A percentile compares a stretch with the other conserved stretches of the same genome.
phyloP scores from a whole-genome alignment of 2,797 vertebrate species.

The Denticeps clupeoides region DNA sequence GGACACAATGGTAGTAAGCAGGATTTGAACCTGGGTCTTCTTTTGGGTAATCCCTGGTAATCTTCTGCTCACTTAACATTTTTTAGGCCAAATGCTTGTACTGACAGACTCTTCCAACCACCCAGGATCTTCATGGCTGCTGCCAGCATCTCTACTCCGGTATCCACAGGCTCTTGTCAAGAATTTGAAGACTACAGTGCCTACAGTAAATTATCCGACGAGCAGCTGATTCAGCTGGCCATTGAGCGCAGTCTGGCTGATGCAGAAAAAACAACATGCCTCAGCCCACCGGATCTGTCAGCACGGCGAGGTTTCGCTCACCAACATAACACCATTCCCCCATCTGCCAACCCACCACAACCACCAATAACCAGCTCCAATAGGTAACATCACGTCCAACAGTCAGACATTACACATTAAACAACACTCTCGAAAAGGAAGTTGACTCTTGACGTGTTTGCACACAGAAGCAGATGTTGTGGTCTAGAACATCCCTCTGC shows the following conservation, averaged over 20 bases:
- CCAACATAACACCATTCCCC: conserved; percentile 9
- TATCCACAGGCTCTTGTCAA: conserved; percentile 32
- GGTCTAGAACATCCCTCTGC: not conserved
- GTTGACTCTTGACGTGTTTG: not conserved
- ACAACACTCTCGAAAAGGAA: too few relatives aligned
- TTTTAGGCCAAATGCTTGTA: too few relatives aligned
- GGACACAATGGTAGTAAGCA: too few relatives aligned
- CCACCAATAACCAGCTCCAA: conserved; percentile 5
- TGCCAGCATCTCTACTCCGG: conserved; percentile 30
- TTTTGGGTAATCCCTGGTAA: too few relatives aligned
- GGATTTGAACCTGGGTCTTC: too few relatives aligned
- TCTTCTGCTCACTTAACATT: too few relatives aligned
- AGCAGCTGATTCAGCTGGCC: conserved; percentile 70
- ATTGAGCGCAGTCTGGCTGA: conserved; percentile 65
- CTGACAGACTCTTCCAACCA: too few relatives aligned
- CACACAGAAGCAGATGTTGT: not conserved
- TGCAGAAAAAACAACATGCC: too few relatives aligned
- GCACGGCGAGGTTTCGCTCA: too few relatives aligned
- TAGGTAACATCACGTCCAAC: too few relatives aligned
- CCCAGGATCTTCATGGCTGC: conserved; percentile 16
- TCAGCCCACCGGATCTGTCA: too few relatives aligned
- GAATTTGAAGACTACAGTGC: conserved; percentile 65
- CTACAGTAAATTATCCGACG: conserved; percentile 66
- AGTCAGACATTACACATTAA: too few relatives aligned
- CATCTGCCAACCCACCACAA: not conserved